Base-by-base conservation (phyloP, 2,113 vertebrate species). In the Phrynosoma blainvillii region DNA sequence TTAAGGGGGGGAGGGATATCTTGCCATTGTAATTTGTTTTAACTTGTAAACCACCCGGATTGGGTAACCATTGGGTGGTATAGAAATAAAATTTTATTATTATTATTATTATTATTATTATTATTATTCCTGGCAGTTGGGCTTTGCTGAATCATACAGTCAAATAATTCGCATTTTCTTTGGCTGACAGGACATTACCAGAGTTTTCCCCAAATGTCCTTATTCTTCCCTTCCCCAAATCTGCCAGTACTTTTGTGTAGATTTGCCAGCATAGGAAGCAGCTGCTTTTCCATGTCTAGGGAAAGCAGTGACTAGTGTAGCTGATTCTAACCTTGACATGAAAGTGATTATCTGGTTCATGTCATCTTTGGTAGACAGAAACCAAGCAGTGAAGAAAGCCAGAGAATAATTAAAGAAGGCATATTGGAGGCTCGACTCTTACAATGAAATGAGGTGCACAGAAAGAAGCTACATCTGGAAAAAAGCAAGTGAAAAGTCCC, bases 251-350 rank as follows among this genome's bases (percentile, higher is more conserved):
- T 80, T 65, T 14, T 40, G 52, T 77, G 56, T 32, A 81, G 56
- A 32, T 20, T 27, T 83, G 87, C 77, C 89, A 87, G 80, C 86
- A 84, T 79, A 87, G 83, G 88, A 90, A 91, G 88, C 87, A 92
- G 90, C 75, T 89, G 89, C 79, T 86, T 85, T 88, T 90, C 84
- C 73, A 56, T 92, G 89, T 93, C 87, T 90, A 89, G 74, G 75
- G 52, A 86, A 90, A 84, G 83, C 91, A 88, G 92, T 93, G 56
- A 76, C 56, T 75, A 30, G 6, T 21, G 40, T 36, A 82, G 59
- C 30, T 76, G 70, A 83, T 32, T 66, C 21, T 12, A 76, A 30
- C 30, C 40, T 77, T 56, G 30, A 82, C 21, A 66, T 36, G 27
- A 23, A 52, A 66, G 70, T 32, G 4, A 42, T 12, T 42, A 6